Percentiles rank a stretch among this genome's conserved stretches.
These are phyloP conservation scores for Dicaeum eximium DNA, from an alignment of 2,113 vertebrate species.

Conservation along the genomic window DNA sequence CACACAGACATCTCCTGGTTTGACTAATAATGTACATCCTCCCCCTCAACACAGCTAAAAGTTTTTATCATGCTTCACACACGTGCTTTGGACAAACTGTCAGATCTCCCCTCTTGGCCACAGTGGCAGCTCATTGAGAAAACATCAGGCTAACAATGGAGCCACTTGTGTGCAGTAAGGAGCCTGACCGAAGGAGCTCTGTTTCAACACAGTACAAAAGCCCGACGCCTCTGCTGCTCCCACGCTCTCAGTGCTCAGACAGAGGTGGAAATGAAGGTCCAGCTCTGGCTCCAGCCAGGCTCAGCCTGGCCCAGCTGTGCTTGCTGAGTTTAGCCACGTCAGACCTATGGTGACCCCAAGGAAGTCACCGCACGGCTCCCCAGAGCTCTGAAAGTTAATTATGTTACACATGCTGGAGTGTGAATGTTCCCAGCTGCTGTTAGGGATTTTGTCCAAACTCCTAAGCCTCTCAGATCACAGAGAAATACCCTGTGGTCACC, in stretches of 20 bases:
- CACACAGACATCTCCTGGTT: neutral
- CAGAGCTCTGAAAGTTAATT: neutral
- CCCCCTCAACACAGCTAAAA: neutral
- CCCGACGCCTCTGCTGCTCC: neutral
- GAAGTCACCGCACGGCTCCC: accelerated
- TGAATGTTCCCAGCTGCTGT: neutral
- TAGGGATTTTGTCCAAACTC: neutral
- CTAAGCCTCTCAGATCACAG: neutral
- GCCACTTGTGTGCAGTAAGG: accelerated
- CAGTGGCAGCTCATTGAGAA: neutral
- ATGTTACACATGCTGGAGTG: accelerated
- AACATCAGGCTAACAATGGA: neutral
- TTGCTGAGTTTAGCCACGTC: accelerated
- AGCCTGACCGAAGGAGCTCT: accelerated
- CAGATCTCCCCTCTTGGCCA: neutral
- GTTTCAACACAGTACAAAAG: neutral
- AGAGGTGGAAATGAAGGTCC: neutral
- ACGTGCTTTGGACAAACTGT: accelerated
- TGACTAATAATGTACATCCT: neutral
- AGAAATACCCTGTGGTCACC: neutral
- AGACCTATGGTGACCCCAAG: accelerated
- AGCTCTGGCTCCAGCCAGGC: neutral
- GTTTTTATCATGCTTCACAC: neutral
- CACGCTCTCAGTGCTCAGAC: accelerated
- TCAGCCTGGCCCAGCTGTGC: neutral